Evolutionary conservation across 2,888 invertebrate genomes (phyloP).

Genomic region (Cheilosia variabilis): DNA sequence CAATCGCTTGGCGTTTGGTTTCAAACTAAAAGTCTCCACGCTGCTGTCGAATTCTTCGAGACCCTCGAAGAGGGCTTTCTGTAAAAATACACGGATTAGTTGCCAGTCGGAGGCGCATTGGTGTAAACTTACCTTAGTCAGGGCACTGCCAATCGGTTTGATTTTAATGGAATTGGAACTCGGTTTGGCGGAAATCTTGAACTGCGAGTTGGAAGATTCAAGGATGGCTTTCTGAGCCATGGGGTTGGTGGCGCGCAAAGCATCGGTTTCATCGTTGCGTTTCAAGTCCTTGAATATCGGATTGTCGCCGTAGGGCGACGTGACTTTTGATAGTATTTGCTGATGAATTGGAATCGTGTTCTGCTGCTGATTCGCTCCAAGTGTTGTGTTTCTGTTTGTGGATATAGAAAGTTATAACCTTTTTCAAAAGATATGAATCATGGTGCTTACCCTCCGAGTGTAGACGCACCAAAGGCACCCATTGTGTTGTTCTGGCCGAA

Average conservation of each 20-base stretch:
- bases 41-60: constrained; percentile 91
- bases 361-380: constrained; percentile 79
- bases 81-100: constrained; percentile 28
- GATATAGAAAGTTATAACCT: background rate
- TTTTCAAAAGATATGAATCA: background rate
- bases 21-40: constrained; percentile 85
- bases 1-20: constrained; percentile 89
- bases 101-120: too few species aligned
- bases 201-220: constrained; percentile 84
- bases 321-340: constrained; percentile 89
- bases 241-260: constrained; percentile 89
- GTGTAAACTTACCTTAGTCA: constrained; percentile 77
- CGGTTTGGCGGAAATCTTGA: constrained; percentile 86
- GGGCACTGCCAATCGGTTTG: constrained; percentile 80
- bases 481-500: constrained; percentile 81
- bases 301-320: constrained; percentile 94
- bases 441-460: constrained; percentile 77
- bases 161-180: constrained; percentile 85
- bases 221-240: constrained; percentile 88
- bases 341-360: constrained; percentile 86
- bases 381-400: constrained; percentile 67
- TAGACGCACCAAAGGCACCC: constrained; percentile 79
- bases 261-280: constrained; percentile 85
- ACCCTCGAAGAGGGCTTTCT: constrained; percentile 94
- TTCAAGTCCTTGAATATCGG: constrained; percentile 91